Evolutionary conservation across 2,113 vertebrate species (phyloP), one percentile per base, ranked within the genome.

Genomic region (Pterocles burchelli): DNA sequence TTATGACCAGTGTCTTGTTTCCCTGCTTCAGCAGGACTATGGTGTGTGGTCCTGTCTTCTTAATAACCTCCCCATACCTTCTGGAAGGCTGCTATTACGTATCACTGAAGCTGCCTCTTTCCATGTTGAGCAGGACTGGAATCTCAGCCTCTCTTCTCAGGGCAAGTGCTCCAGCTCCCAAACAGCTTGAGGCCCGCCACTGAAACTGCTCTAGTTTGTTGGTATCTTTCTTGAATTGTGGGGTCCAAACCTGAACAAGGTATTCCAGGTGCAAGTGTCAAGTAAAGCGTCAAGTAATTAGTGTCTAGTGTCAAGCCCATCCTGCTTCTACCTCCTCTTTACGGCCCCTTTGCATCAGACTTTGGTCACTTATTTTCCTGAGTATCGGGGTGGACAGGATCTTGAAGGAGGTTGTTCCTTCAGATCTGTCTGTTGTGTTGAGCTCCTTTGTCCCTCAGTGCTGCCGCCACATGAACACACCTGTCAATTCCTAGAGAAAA

Each of bases 41-140:
- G 16, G 26, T 36, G 43, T 76, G 17, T 73, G 11, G 13, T 70
- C 25, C 20, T 57, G 21, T 43, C 31, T 89, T 89, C 57, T 57
- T 72, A 48, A 61, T 34, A 48, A 48, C 3, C 26, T 52, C 18
- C 14, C 6, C 11, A 38, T 41, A 65, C 0, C 0, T 34, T 57
- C 11, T 12, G 21, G 5, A 11, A 89, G 29, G 26, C 17, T 66
- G 20, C 18, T 65, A 4, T 20, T 65, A 34, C 2, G 10, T 31
- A 18, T 13, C n/a, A 11, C 10, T 65, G 59, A 91, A 86, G 34
- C 6, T 51, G 7, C 8, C 4, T 43, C 49, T 76, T 83, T 80
- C 19, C 5, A 6, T 29, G 13, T 4, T 66, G n/a, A 85, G n/a
- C 1, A 43, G 21, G 7, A 18, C 29, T 45, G 33, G 14, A 68